These are phyloP conservation scores for Pectinophora gossypiella DNA, from an alignment of 1,140 invertebrate genomes.

Conservation along the genomic window DNA sequence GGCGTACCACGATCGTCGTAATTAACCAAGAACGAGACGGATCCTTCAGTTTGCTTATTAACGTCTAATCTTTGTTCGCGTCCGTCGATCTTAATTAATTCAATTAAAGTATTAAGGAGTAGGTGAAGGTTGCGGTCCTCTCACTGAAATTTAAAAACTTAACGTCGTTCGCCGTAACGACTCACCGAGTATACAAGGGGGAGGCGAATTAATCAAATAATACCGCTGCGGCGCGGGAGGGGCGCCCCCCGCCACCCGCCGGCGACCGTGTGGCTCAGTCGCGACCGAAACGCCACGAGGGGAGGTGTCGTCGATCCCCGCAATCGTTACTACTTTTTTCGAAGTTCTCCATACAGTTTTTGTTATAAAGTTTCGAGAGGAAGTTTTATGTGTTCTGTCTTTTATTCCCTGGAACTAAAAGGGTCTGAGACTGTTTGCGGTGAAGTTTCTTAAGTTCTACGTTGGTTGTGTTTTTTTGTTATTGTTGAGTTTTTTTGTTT, in stretches of 20 bases:
- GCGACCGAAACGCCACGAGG: conserved; percentile 56
- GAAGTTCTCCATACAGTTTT: conserved; percentile 67
- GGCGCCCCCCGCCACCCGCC: conserved; percentile 35
- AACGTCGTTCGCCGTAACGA: conserved; percentile 65
- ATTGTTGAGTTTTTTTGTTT: conserved; percentile 74
- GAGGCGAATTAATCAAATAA: conserved; percentile 75
- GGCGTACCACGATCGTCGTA: conserved; percentile 39
- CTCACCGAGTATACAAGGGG: conserved; percentile 70
- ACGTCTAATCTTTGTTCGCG: conserved; percentile 63
- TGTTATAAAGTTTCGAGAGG: conserved; percentile 66
- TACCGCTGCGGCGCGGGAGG: conserved; percentile 60
- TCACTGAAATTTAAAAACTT: conserved; percentile 71
- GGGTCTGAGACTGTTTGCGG: conserved; percentile 53
- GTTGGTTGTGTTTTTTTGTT: conserved; percentile 71
- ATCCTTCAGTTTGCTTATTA: conserved; percentile 67
- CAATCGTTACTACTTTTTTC: conserved; percentile 68
- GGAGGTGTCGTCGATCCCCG: conserved; percentile 64
- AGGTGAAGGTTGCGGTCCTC: conserved; percentile 68
- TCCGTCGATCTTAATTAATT: conserved; percentile 65
- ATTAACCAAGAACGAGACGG: conserved; percentile 64
- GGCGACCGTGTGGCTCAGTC: conserved; percentile 67
- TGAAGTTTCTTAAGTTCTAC: conserved; percentile 64
- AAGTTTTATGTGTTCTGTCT: conserved; percentile 62
- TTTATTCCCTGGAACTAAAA: conserved; percentile 54
- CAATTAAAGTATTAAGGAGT: conserved; percentile 70